Conservation (phyloP, 2,113 vertebrate species). For the Craseonycteris thonglongyai region DNA sequence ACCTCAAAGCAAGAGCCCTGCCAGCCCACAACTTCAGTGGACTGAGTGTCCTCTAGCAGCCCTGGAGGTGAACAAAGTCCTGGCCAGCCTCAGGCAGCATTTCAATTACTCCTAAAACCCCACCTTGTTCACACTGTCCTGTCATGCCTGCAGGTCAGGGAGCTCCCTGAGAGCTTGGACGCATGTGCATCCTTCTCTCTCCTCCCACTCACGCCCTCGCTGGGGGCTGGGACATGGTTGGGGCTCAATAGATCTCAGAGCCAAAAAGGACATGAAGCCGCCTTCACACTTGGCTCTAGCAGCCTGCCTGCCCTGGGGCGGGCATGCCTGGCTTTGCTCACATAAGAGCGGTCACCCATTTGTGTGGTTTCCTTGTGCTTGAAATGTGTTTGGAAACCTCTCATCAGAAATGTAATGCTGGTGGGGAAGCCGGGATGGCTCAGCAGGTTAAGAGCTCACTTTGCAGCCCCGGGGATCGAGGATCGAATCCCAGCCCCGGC, state of each 20-base stretch:
- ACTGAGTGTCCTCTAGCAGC: not conserved
- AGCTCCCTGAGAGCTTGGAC: not conserved
- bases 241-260: not conserved
- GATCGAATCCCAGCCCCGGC: too few relatives aligned
- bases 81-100: not conserved
- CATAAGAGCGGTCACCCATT: accelerated
- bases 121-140: not conserved
- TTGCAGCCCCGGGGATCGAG: too few relatives aligned
- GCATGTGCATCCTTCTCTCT: not conserved
- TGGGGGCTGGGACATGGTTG: not conserved
- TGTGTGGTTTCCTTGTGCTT: not conserved
- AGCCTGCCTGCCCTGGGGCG: not conserved
- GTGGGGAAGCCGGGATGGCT: too few relatives aligned
- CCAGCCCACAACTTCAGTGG: not conserved
- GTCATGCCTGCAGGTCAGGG: not conserved
- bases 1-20: not conserved
- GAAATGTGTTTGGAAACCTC: not conserved
- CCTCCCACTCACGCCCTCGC: not conserved
- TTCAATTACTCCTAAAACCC: not conserved
- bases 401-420: not conserved
- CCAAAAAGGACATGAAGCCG: too few relatives aligned
- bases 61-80: not conserved
- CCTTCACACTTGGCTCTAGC: too few relatives aligned
- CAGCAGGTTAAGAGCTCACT: too few relatives aligned
- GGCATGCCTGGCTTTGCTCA: not conserved